Conservation (phyloP, 2,797 vertebrate species). For the Crenichthys baileyi region DNA sequence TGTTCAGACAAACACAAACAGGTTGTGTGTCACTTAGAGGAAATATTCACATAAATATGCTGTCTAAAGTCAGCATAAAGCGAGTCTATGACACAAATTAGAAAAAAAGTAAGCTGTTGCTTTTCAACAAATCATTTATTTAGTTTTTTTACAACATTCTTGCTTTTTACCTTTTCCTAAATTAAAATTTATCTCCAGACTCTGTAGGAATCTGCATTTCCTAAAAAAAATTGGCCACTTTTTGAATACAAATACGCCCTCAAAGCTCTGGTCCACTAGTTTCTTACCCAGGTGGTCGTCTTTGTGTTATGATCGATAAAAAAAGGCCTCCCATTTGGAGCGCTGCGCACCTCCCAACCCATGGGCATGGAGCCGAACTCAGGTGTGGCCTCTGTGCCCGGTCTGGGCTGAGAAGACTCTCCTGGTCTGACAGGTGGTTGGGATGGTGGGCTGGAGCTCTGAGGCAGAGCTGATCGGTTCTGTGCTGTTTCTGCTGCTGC, state of each 20-base stretch:
- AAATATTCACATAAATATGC: constrained; percentile 27
- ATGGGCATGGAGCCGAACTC: constrained; percentile 85
- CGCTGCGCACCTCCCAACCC: constrained; percentile 93
- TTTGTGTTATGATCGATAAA: constrained; percentile 95
- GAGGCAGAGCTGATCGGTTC: constrained; percentile 43
- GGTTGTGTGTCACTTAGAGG: constrained; percentile 39
- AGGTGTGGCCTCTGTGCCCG: constrained; percentile 57
- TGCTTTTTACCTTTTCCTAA: neutral
- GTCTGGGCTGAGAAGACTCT: constrained; percentile 69
- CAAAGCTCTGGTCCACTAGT: neutral
- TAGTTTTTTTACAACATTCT: neutral
- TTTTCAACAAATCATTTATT: neutral
- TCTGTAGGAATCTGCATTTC: neutral
- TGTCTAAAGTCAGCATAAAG: neutral
- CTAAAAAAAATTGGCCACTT: too few relatives aligned
- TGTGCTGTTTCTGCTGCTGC: constrained; percentile 37
- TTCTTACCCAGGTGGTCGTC: constrained; percentile 92
- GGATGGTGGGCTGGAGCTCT: constrained; percentile 48
- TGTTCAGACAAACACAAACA: constrained; percentile 76
- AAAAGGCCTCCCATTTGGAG: constrained; percentile 91
- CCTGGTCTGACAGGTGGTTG: constrained; percentile 57
- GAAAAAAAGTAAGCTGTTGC: neutral
- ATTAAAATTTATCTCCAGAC: neutral
- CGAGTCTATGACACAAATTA: too few relatives aligned
- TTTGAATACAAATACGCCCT: neutral